A percentile compares a stretch with the other conserved stretches of the same genome.
These are phyloP conservation scores for Aphis gossypii DNA, from an alignment of 1,140 invertebrate species.

Conservation along the genomic window DNA sequence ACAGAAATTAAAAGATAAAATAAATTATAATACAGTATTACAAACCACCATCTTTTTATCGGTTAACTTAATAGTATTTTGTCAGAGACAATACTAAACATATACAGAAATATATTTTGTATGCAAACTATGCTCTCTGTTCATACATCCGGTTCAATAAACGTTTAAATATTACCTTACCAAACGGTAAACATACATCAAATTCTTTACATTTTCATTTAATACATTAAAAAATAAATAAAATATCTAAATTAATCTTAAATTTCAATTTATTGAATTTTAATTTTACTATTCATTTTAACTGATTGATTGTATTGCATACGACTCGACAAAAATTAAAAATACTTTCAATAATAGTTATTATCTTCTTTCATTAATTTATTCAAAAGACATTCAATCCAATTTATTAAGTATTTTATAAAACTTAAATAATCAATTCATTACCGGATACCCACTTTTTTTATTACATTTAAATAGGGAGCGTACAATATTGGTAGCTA, in stretches of 20 bases:
- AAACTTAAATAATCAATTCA: not conserved
- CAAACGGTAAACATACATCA: not conserved
- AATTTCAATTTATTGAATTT: not conserved
- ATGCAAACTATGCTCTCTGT: not conserved
- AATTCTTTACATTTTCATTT: not conserved
- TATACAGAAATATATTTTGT: not conserved
- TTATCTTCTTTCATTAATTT: not conserved
- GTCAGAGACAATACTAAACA: not conserved
- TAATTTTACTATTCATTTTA: not conserved
- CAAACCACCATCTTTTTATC: not conserved
- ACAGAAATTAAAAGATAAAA: not conserved
- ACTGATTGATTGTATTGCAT: not conserved
- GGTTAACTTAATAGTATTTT: not conserved
- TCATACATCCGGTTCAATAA: slow-evolving; percentile 32
- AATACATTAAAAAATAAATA: not conserved
- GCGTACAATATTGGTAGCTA: not conserved
- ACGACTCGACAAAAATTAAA: not conserved
- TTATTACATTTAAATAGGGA: not conserved
- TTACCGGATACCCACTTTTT: not conserved
- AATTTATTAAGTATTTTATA: not conserved
- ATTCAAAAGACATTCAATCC: not conserved
- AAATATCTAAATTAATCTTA: not conserved
- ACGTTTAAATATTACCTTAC: not conserved
- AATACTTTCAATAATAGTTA: not conserved
- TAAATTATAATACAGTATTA: not conserved